A percentile compares a stretch with the other conserved stretches of the same genome.
These are phyloP conservation scores for Botia almorhae DNA, from an alignment of 2,797 vertebrate species.

Conservation along the genomic window DNA sequence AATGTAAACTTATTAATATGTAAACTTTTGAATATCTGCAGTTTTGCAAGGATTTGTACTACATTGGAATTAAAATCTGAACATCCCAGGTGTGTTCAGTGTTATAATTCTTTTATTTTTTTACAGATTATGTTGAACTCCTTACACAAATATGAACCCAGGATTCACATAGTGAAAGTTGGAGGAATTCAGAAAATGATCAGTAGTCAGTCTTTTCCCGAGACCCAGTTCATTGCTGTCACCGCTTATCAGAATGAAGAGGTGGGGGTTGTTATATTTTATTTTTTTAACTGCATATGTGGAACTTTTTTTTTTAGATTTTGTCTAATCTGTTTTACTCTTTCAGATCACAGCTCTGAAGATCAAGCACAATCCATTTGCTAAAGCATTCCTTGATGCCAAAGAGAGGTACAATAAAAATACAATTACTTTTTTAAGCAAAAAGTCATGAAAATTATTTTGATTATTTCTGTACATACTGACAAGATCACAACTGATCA, in stretches of 20 bases:
- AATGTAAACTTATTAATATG: too few species aligned
- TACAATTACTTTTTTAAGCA: too few species aligned
- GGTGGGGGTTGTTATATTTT: constrained; percentile 62
- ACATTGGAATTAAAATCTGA: too few species aligned
- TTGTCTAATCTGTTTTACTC: background rate
- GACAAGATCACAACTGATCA: background rate
- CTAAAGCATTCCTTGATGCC: constrained; percentile 85
- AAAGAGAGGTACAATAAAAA: constrained; percentile 77
- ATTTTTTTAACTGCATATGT: background rate
- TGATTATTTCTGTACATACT: background rate
- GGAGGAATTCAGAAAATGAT: constrained; percentile 85
- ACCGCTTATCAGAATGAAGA: constrained; percentile 86
- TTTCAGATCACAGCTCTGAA: constrained; percentile 83
- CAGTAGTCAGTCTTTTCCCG: constrained; percentile 83
- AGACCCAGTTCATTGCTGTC: constrained; percentile 85
- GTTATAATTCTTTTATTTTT: background rate
- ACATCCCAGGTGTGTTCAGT: background rate
- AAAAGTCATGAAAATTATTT: constrained; percentile 18
- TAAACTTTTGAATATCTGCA: background rate
- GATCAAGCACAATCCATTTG: constrained; percentile 87
- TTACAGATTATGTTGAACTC: constrained; percentile 84
- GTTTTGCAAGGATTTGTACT: background rate
- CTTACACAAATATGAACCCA: constrained; percentile 83
- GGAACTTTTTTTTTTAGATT: background rate
- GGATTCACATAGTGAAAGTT: constrained; percentile 84